Evolutionary conservation across 2,888 invertebrate genomes (phyloP), one percentile per base, ranked within the genome.

Genomic region (Lathronympha strigana): DNA sequence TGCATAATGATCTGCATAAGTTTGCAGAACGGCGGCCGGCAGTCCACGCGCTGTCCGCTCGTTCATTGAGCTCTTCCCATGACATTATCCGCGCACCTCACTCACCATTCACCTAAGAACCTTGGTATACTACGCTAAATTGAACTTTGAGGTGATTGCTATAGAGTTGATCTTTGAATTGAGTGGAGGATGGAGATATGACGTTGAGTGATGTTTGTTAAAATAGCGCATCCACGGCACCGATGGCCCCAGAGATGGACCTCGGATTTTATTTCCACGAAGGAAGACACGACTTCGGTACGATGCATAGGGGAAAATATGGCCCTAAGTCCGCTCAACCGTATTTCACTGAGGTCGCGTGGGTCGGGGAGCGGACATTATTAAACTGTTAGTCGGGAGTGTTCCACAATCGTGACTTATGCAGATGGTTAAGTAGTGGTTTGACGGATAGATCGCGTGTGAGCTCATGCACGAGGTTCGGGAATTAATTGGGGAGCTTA

Each of bases 181-280:
- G 0, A 0, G 0, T 1, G 3, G 1, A 2, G 8, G 19, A 0
- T 55, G 47, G 36, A 69, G 63, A 73, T 86, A 74, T 28, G 76
- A 58, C 71, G 72, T 84, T 84, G 71, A 38, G 68, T 13, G 58
- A 60, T 68, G 70, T 49, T 47, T 11, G 57, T 60, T 74, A 77
- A 88, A 88, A 89, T 88, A 80, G 90, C 89, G 90, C 90, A 91
- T 90, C 89, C 86, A 83, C 84, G 87, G 86, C 84, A 82, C 87
- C 88, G 92, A 92, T 91, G 92, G 86, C 92, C 92, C 86, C 81
- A 86, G 86, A 90, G 92, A 91, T 91, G 92, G 92, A 92, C 91
- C 87, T 87, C 82, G 85, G 84, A 88, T 91, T 91, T 91, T 92
- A 92, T 92, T 91, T 91, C 91, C 88, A 90, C 83, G 84, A 77